phyloP scores from a whole-genome alignment of 2,888 invertebrate genomes.

The Dioctria linearis region DNA sequence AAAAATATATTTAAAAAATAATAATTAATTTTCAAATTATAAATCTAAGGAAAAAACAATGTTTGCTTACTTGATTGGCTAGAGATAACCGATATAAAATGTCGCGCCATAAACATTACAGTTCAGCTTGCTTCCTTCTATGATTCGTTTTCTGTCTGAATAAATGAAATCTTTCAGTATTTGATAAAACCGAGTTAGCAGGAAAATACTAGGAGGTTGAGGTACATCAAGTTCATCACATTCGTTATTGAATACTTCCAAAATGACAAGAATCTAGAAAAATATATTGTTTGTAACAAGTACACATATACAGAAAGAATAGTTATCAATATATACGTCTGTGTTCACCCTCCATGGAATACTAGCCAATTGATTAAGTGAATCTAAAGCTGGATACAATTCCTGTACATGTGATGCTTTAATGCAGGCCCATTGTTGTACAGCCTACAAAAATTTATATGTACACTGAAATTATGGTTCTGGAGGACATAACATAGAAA shows the following conservation, averaged over 20 bases:
- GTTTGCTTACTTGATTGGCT: slow-evolving; percentile 89
- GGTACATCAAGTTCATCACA: slow-evolving; percentile 89
- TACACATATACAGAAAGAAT: slow-evolving; percentile 69
- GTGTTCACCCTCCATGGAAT: slow-evolving; percentile 95
- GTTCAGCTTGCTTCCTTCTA: slow-evolving; percentile 83
- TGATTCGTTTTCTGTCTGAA: slow-evolving; percentile 77
- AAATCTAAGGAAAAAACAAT: not conserved
- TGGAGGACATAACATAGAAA: slow-evolving; percentile 89
- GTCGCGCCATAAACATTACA: slow-evolving; percentile 96
- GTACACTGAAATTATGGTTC: slow-evolving; percentile 81
- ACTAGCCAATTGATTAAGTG: slow-evolving; percentile 90
- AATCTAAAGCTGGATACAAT: slow-evolving; percentile 89
- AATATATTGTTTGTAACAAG: too few relatives aligned
- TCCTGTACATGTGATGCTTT: slow-evolving; percentile 74
- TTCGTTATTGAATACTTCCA: slow-evolving; percentile 79
- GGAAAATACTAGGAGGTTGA: slow-evolving; percentile 76
- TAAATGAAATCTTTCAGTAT: slow-evolving; percentile 74
- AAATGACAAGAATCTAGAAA: slow-evolving; percentile 70
- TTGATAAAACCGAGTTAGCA: slow-evolving; percentile 70
- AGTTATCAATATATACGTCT: slow-evolving; percentile 70
- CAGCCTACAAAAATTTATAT: slow-evolving; percentile 69
- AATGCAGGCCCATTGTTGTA: slow-evolving; percentile 78
- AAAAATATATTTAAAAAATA: slow-evolving; percentile 56
- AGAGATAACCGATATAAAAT: slow-evolving; percentile 90
- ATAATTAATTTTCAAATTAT: too few relatives aligned